These are phyloP conservation scores for Urechis unicinctus DNA, from an alignment of 2,888 invertebrate species.

Conservation along the genomic window DNA sequence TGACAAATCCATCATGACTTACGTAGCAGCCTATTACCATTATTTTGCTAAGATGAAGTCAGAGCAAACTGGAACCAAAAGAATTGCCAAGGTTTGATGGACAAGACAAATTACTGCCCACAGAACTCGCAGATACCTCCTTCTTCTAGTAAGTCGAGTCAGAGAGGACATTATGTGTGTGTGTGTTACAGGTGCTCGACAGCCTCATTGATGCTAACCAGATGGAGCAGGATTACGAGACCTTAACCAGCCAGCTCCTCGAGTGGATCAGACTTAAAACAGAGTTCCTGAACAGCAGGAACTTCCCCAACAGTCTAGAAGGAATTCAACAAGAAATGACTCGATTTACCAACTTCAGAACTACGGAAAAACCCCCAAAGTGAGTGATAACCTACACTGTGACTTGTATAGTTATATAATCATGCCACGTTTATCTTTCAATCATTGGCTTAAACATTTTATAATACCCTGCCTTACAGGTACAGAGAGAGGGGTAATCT, in stretches of 20 bases:
- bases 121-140: background rate
- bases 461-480: conserved; percentile 51
- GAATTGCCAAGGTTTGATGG: conserved; percentile 94
- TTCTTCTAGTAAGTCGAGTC: background rate
- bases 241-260: conserved; percentile 74
- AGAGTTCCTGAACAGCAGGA: conserved; percentile 70
- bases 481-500: conserved; percentile 93
- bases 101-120: no score
- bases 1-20: conserved; percentile 98
- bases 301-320: conserved; percentile 89
- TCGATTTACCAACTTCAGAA: conserved; percentile 89
- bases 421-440: no score
- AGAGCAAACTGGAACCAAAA: conserved; percentile 92
- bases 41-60: conserved; percentile 99
- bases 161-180: background rate
- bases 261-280: conserved; percentile 91
- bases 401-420: no score
- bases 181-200: conserved; percentile 73
- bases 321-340: conserved; percentile 86
- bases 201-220: conserved; percentile 93
- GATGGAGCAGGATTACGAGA: conserved; percentile 82
- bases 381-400: conserved; percentile 51
- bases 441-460: background rate
- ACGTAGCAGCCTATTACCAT: conserved; percentile 98
- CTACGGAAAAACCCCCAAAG: conserved; percentile 96